phyloP scores from a whole-genome alignment of 2,888 invertebrate genomes.

The Hoplodrina ambigua region DNA sequence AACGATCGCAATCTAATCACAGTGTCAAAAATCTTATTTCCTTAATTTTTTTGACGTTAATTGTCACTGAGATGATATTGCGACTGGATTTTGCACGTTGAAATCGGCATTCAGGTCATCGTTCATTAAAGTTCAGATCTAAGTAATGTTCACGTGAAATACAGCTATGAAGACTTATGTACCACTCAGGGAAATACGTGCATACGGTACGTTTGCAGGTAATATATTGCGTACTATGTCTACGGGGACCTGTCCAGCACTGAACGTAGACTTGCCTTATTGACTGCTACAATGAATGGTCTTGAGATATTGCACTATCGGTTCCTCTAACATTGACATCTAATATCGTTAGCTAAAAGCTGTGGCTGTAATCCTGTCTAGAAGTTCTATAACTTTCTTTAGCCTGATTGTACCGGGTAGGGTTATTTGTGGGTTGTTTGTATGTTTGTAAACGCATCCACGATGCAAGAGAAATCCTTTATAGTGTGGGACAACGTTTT shows the following conservation, averaged over 20 bases:
- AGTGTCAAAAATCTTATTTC: too few species aligned
- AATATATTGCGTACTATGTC: conserved; percentile 47
- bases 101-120: too few species aligned
- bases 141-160: conserved; percentile 16
- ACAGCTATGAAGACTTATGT: conserved; percentile 32
- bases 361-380: neutral
- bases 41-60: too few species aligned
- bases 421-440: too few species aligned
- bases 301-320: conserved; percentile 50
- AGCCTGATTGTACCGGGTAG: too few species aligned
- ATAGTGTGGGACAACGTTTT: too few species aligned
- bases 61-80: too few species aligned
- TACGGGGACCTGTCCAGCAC: conserved; percentile 39
- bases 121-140: neutral
- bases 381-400: conserved; percentile 1
- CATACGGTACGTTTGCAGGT: conserved; percentile 50
- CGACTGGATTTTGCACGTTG: too few species aligned
- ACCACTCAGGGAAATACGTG: conserved; percentile 36
- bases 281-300: conserved; percentile 38
- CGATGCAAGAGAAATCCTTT: too few species aligned
- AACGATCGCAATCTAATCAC: too few species aligned
- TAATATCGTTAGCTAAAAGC: conserved; percentile 46
- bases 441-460: too few species aligned
- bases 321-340: conserved; percentile 15
- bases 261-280: conserved; percentile 43